A percentile compares a stretch with the other conserved stretches of the same genome.
Evolutionary conservation across 2,113 vertebrate genomes (phyloP).

Genomic region (Chaetodon trifascialis): DNA sequence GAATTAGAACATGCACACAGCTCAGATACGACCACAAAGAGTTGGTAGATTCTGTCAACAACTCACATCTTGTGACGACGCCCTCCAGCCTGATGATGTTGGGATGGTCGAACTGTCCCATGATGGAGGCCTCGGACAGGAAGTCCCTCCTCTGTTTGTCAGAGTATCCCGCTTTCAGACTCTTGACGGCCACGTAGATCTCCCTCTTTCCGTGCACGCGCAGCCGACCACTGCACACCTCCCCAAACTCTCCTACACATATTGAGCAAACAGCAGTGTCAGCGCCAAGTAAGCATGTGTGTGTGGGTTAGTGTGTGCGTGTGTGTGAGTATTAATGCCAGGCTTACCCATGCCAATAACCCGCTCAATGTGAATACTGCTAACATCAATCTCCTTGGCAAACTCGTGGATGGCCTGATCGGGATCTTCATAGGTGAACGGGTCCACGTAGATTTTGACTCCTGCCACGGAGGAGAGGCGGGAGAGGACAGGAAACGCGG

Average conservation of each 20-base stretch:
- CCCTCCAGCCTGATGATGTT: conserved; percentile 87
- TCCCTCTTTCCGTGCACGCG: conserved; percentile 84
- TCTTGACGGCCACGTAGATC: conserved; percentile 86
- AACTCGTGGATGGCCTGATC: conserved; percentile 87
- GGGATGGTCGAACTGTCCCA: conserved; percentile 86
- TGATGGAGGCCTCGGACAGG: conserved; percentile 85
- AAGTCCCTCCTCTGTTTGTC: conserved; percentile 86
- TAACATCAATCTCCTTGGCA: conserved; percentile 92
- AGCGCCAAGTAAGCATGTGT: conserved; percentile 59
- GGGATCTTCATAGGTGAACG: conserved; percentile 86
- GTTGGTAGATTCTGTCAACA: not conserved
- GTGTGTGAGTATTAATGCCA: conserved; percentile 13
- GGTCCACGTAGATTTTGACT: conserved; percentile 94
- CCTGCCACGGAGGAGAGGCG: conserved; percentile 83
- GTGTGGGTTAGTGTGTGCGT: conserved; percentile 30
- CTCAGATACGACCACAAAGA: not conserved
- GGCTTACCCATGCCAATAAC: conserved; percentile 98
- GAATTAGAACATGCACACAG: not conserved
- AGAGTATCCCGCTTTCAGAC: conserved; percentile 84
- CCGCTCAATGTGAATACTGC: conserved; percentile 98
- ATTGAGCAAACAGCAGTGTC: conserved; percentile 43
- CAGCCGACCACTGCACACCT: conserved; percentile 84
- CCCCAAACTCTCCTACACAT: conserved; percentile 83
- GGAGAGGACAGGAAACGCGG: conserved; percentile 61
- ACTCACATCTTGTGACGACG: conserved; percentile 85